Conservation (phyloP, 1,140 invertebrate species). For the Drosophila dunni region DNA sequence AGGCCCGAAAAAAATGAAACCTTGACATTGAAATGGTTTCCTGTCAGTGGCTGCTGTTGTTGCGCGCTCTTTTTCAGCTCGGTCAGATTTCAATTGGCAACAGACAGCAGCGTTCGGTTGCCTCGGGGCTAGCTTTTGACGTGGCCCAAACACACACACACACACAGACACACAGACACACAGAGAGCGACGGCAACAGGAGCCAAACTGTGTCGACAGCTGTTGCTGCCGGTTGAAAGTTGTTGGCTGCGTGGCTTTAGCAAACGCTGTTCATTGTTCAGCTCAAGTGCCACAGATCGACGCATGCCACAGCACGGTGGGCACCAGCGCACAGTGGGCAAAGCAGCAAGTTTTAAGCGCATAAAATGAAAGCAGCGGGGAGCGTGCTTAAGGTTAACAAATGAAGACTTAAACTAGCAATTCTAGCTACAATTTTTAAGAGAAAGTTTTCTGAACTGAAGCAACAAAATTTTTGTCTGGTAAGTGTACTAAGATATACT, state of each 20-base stretch:
- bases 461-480: too few species aligned
- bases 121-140: slow-evolving; percentile 38
- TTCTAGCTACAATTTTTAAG: too few species aligned
- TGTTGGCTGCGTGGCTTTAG: slow-evolving; percentile 64
- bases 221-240: slow-evolving; percentile 17
- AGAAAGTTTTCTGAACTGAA: too few species aligned
- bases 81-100: slow-evolving; percentile 53
- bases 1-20: slow-evolving; percentile 23
- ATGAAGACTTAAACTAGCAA: too few species aligned
- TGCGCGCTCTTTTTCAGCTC: slow-evolving; percentile 25
- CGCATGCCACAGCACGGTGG: background rate
- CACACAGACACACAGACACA: too few species aligned
- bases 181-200: background rate
- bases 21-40: slow-evolving; percentile 52
- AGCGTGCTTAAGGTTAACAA: too few species aligned
- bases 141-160: slow-evolving; percentile 22
- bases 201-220: slow-evolving; percentile 15
- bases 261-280: slow-evolving; percentile 71
- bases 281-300: slow-evolving; percentile 70
- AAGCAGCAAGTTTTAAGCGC: too few species aligned
- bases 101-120: background rate
- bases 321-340: too few species aligned
- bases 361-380: too few species aligned
- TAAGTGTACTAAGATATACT: too few species aligned
- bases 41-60: slow-evolving; percentile 18